Evolutionary conservation across 64 coral and sea anemone species (phyloP).

Genomic region (Stylophora pistillata): DNA sequence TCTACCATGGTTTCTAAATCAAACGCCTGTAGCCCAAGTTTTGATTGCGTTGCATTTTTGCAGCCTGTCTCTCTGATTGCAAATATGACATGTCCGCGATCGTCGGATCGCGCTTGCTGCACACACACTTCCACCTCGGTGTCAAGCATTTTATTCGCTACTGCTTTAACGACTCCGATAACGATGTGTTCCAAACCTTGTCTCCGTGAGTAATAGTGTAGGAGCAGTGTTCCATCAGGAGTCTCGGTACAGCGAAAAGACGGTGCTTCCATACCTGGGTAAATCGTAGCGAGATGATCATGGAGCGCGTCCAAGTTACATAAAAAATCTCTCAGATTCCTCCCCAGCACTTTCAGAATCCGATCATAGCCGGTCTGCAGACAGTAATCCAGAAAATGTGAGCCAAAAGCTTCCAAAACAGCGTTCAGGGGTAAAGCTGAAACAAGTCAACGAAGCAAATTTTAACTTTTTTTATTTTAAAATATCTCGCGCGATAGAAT

Average conservation of each 20-base stretch:
- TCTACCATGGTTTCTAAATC: conserved; percentile 26
- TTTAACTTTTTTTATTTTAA: too few relatives aligned
- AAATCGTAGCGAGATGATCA: conserved; percentile 89
- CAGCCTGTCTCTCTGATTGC: conserved; percentile 71
- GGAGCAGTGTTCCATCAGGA: conserved; percentile 66
- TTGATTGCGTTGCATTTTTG: conserved; percentile 69
- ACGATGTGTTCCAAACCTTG: conserved; percentile 90
- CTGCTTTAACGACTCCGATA: conserved; percentile 93
- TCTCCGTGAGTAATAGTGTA: conserved; percentile 93
- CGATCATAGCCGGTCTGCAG: conserved; percentile 94
- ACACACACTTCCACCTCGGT: conserved; percentile 75
- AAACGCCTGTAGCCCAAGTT: conserved; percentile 89
- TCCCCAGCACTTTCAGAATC: conserved; percentile 88
- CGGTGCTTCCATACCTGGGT: conserved; percentile 96
- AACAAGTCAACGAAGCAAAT: not conserved
- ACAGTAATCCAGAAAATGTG: conserved; percentile 92
- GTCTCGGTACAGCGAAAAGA: conserved; percentile 96
- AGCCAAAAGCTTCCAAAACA: conserved; percentile 90
- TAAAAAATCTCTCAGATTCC: conserved; percentile 96
- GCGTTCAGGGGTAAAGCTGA: conserved; percentile 73
- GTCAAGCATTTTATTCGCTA: conserved; percentile 76
- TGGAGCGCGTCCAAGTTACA: conserved; percentile 96
- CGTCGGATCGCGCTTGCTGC: conserved; percentile 39
- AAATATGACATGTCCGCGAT: conserved; percentile 80
- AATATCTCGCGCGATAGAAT: too few relatives aligned